Percentiles rank a stretch among this genome's conserved stretches.
These are phyloP conservation scores for Drosophila affinis DNA, from an alignment of 2,888 invertebrate species.

Conservation along the genomic window DNA sequence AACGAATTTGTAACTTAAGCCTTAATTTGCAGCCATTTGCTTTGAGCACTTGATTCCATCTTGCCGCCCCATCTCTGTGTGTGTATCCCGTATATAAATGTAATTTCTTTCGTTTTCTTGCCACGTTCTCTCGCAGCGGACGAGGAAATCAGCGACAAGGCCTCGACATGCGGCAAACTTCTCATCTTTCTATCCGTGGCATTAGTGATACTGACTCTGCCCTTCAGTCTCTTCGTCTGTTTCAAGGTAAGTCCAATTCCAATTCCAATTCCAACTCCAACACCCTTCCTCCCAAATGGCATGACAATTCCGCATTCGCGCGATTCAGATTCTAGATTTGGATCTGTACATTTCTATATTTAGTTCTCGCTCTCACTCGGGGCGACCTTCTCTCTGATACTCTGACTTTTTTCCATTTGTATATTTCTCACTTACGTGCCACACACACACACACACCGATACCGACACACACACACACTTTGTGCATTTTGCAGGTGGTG, in stretches of 20 bases:
- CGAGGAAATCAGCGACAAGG: conserved; percentile 86
- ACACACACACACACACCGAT: conserved; percentile 14
- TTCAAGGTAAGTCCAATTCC: conserved; percentile 90
- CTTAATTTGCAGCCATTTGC: conserved; percentile 70
- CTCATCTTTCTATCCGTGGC: conserved; percentile 92
- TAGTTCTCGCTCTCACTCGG: not conserved
- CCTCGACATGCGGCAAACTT: conserved; percentile 92
- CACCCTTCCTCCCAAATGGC: too few species aligned
- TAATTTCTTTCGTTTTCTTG: conserved; percentile 58
- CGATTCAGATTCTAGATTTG: not conserved
- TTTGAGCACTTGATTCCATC: conserved; percentile 40
- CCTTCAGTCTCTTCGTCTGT: conserved; percentile 95
- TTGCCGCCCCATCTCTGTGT: conserved; percentile 24
- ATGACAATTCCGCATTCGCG: too few species aligned
- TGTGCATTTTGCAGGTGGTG: conserved; percentile 88
- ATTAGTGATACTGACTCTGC: conserved; percentile 93
- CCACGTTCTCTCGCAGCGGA: conserved; percentile 85
- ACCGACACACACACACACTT: too few species aligned
- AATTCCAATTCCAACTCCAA: not conserved
- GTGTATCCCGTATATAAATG: conserved; percentile 41
- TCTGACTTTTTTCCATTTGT: not conserved
- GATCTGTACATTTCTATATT: not conserved
- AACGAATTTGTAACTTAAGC: conserved; percentile 48
- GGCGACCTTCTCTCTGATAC: not conserved
- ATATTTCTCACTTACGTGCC: conserved; percentile 34